Evolutionary conservation across 2,113 vertebrate genomes (phyloP), one percentile per base, ranked within the genome.

Genomic region (Crotophaga sulcirostris): DNA sequence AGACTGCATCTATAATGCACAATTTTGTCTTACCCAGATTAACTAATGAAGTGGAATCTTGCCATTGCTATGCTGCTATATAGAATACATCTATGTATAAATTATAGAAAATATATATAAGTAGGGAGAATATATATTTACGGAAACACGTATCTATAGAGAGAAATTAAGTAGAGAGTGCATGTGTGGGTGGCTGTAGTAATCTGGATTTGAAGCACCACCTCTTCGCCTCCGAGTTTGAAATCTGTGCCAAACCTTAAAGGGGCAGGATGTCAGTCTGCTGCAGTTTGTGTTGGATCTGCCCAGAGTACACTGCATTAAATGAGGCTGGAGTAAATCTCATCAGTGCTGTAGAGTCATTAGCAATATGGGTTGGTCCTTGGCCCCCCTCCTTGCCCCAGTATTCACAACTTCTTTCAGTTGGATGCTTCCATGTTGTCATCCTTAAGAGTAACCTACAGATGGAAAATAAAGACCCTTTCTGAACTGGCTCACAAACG

Each of bases 131-230:
- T 40, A 33, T 34, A 4, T 54, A 9, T 64, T 68, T 70, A n/a
- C 29, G 64, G 6, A 36, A 6, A 18, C 10, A 6, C 0, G 5
- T 10, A 25, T 8, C 26, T 8, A 26, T 12, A 13, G 6, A 20
- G 3, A 68, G 14, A 67, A 93, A 75, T 55, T 4, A 73, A 66
- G 19, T 25, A 29, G 20, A 56, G 29, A 44, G 34, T 1, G 0
- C 12, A 0, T 31, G 10, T 68, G 17, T 56, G 44, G 18, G 11
- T 73, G 60, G 36, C 64, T 59, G 12, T 67, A 77, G 38, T 42
- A 66, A 12, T 49, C 40, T 78, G 28, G 10, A 34, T 66, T 89
- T 70, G 18, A 81, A 60, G 9, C 49, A 33, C 89, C 78, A 83
- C 29, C n/a, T 66, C 34, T 28, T 42, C 40, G 13, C 40, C 40